phyloP scores from a whole-genome alignment of 2,797 vertebrate species.

The Danionella dracula region DNA sequence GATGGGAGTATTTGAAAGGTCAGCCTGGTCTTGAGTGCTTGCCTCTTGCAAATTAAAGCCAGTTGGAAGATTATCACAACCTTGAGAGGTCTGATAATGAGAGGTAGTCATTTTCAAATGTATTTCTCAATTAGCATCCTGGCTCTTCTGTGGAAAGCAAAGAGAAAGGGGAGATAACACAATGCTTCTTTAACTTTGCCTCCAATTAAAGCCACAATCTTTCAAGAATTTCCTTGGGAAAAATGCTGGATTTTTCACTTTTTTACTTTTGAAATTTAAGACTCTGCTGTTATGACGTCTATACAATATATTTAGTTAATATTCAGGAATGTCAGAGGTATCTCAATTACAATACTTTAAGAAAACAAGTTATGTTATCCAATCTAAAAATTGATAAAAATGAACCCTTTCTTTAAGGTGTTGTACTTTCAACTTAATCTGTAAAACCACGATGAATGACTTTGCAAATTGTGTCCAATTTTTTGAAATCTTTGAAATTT shows the following conservation, averaged over 20 bases:
- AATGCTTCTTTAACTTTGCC: conserved; percentile 29
- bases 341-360: no score
- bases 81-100: conserved; percentile 27
- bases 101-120: conserved; percentile 48
- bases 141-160: conserved; percentile 20
- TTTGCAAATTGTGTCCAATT: no score
- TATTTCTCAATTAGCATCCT: conserved; percentile 45
- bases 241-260: background rate
- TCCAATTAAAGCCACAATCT: background rate
- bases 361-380: no score
- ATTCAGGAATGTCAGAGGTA: no score
- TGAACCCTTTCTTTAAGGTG: no score
- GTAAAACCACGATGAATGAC: no score
- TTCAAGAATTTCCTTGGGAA: background rate
- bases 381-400: no score
- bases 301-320: background rate
- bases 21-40: conserved; percentile 10
- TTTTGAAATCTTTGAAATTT: no score
- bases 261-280: background rate
- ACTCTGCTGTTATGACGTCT: background rate
- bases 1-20: conserved; percentile 5
- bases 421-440: no score
- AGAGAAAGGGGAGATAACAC: conserved; percentile 29
- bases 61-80: background rate
- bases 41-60: conserved; percentile 5